Percentiles rank a stretch among this genome's conserved stretches.
phyloP scores from a whole-genome alignment of 1,140 invertebrate species.

The Schlechtendalia chinensis region DNA sequence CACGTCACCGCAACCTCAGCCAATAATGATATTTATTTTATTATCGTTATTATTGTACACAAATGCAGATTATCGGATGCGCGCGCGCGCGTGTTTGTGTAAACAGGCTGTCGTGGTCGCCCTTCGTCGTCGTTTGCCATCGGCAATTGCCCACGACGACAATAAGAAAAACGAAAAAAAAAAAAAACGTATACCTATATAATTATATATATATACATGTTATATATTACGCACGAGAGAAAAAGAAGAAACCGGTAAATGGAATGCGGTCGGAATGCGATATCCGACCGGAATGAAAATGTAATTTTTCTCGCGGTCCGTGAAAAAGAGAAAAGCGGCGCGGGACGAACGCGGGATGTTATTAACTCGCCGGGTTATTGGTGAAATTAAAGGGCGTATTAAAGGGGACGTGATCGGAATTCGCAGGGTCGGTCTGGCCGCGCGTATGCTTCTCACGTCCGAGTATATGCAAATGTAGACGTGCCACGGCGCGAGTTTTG shows the following conservation, averaged over 20 bases:
- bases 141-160: not conserved
- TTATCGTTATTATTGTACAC: slow-evolving; percentile 26
- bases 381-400: slow-evolving; percentile 47
- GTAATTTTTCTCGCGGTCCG: slow-evolving; percentile 24
- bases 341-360: not conserved
- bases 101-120: slow-evolving; percentile 26
- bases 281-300: slow-evolving; percentile 44
- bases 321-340: not conserved
- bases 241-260: slow-evolving; percentile 13
- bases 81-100: not conserved
- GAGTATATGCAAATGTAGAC: slow-evolving; percentile 28
- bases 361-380: slow-evolving; percentile 39
- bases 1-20: slow-evolving; percentile 9
- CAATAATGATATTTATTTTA: slow-evolving; percentile 45
- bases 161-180: too few relatives aligned
- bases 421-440: not conserved
- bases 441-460: slow-evolving; percentile 27
- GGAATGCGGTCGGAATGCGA: slow-evolving; percentile 41
- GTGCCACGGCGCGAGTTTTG: slow-evolving; percentile 13
- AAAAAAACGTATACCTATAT: not conserved
- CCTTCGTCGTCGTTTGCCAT: not conserved
- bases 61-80: slow-evolving; percentile 24
- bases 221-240: not conserved
- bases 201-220: not conserved
- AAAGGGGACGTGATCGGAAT: slow-evolving; percentile 46